phyloP scores from a whole-genome alignment of 2,797 vertebrate genomes.

The Molossus molossus region DNA sequence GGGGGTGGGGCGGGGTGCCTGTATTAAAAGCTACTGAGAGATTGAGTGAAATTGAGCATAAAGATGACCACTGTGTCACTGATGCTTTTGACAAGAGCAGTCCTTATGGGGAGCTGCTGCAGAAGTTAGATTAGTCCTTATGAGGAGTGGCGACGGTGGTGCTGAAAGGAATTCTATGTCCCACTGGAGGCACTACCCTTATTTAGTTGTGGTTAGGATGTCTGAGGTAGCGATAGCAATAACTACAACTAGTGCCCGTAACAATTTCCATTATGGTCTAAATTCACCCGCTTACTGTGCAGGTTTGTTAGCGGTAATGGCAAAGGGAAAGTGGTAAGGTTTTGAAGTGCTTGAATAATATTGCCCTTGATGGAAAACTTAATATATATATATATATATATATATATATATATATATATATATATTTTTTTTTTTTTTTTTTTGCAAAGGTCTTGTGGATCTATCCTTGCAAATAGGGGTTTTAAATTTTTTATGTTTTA shows the following conservation, averaged over 20 bases:
- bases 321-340: background rate
- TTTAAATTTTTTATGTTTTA: slow-evolving; percentile 12
- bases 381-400: background rate
- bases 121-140: background rate
- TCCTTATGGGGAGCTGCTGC: background rate
- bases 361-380: background rate
- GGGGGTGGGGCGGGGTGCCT: background rate
- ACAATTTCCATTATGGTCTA: background rate
- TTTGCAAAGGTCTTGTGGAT: background rate
- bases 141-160: background rate
- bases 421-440: background rate
- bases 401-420: no score
- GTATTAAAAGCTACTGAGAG: background rate
- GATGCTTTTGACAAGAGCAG: background rate
- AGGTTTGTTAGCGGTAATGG: background rate
- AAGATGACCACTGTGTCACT: no score
- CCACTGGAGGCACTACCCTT: background rate
- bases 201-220: background rate
- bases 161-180: background rate
- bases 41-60: background rate
- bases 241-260: background rate
- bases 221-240: background rate
- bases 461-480: background rate
- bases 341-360: slow-evolving; percentile 7
- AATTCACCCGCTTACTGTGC: background rate